These are phyloP conservation scores for Morpho achilles DNA, from an alignment of 2,888 invertebrate genomes.

Conservation along the genomic window DNA sequence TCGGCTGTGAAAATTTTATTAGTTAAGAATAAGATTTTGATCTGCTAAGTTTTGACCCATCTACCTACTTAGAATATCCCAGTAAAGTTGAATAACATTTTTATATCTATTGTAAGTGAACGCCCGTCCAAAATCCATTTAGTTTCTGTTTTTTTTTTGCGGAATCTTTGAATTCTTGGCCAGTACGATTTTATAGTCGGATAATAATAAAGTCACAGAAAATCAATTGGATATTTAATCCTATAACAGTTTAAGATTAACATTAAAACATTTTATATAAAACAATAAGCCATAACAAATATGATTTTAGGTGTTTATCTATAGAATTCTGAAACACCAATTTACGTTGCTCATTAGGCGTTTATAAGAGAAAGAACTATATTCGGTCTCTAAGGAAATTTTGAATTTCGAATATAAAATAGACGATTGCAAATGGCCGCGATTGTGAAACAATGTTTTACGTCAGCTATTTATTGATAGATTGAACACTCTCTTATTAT, in stretches of 20 bases:
- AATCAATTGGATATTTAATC: too few relatives aligned
- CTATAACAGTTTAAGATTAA: too few relatives aligned
- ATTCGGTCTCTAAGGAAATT: too few relatives aligned
- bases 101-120: constrained; percentile 37
- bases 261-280: not conserved
- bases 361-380: too few relatives aligned
- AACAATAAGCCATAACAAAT: not conserved
- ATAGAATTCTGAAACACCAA: too few relatives aligned
- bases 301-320: too few relatives aligned
- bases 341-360: too few relatives aligned
- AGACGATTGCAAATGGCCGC: too few relatives aligned
- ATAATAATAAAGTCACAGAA: not conserved
- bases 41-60: not conserved
- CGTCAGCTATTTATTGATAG: too few relatives aligned
- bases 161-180: constrained; percentile 36
- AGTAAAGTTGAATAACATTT: constrained; percentile 38
- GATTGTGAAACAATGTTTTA: too few relatives aligned
- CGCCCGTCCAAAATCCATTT: constrained; percentile 55
- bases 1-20: constrained; percentile 70
- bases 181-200: constrained; percentile 36
- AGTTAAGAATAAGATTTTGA: constrained; percentile 37
- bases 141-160: constrained; percentile 29
- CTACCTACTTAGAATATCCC: constrained; percentile 27
- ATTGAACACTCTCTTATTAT: too few relatives aligned
- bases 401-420: too few relatives aligned